Evolutionary conservation across 2,888 invertebrate species (phyloP), one percentile per base, ranked within the genome.

Genomic region (Apotomis turbidana): DNA sequence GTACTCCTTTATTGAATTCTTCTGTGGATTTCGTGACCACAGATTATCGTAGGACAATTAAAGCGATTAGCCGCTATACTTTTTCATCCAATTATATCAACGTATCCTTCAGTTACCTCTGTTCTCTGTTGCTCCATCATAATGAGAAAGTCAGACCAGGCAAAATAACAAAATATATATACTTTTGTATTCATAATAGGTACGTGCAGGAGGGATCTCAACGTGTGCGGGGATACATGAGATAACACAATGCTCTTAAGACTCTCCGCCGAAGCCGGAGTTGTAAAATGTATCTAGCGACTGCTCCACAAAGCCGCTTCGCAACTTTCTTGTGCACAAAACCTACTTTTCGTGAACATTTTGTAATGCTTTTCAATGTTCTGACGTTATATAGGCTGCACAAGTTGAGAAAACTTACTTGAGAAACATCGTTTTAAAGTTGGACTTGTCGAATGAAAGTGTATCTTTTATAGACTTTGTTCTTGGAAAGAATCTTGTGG

Each of bases 351-450:
- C 27, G 9, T 46, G 66, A 46, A 57, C 55, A 57, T 66, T 66
- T 66, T n/a, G 27, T 41, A 46, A 57, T 36, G 36, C 55, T 15
- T 66, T 57, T 64, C 55, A 55, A 55, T 44, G 44, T 27, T 55
- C 27, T 27, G 38, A 64, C 55, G 12, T 44, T 41, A 64, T 15
- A 27, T 44, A 54, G 55, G 54, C n/a, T 41, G 41, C 41, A 41
- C 41, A 41, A 36, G 51, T 36, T 52, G 27, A 54, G 9, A 54
- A 63, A 10, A 55, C 41, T 44, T 15, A 55, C 41, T 44, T 15
- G 13, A 15, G 41, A 44, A 41, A 6, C 6, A 49, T 49, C 8
- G 44, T 6, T 10, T 9, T 9, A 9, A 10, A 49, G 49, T 49
- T 10, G 49, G 49, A 10, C 9, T 6, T 49, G 49, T 10, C 5